phyloP scores from a whole-genome alignment of 2,113 vertebrate genomes.

The Hemicordylus capensis region DNA sequence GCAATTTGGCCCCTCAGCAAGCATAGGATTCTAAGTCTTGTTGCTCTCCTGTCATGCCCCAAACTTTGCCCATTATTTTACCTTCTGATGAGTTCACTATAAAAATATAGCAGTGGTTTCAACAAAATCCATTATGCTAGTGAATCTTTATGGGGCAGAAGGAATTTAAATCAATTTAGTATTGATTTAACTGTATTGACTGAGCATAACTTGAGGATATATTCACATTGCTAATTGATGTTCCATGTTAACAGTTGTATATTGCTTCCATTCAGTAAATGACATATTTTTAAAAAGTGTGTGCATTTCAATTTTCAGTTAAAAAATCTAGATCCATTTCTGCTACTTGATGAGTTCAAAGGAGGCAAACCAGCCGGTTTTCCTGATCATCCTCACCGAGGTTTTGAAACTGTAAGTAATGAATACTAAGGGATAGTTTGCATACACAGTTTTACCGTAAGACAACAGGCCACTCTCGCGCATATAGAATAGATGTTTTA shows the following conservation, averaged over 20 bases:
- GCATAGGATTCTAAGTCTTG: no score
- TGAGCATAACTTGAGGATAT: not conserved
- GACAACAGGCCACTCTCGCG: not conserved
- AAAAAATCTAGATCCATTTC: slow-evolving; percentile 85
- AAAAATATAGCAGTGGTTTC: no score
- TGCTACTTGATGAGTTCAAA: slow-evolving; percentile 87
- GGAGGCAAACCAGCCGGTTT: slow-evolving; percentile 84
- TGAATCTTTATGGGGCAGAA: not conserved
- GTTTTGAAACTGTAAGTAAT: slow-evolving; percentile 86
- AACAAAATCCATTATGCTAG: no score
- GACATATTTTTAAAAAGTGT: not conserved
- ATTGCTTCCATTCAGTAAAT: not conserved
- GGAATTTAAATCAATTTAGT: no score
- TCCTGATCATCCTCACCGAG: slow-evolving; percentile 88
- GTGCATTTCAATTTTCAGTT: slow-evolving; percentile 71
- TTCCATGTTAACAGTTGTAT: not conserved
- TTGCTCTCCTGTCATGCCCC: not conserved
- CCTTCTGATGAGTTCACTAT: no score
- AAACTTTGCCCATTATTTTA: not conserved
- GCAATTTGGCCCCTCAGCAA: not conserved
- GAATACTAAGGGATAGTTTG: not conserved
- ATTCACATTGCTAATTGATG: not conserved
- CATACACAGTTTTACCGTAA: not conserved
- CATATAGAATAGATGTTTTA: not conserved
- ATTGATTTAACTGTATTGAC: not conserved